Evolutionary conservation across 1,140 invertebrate species (phyloP), one percentile per base, ranked within the genome.

Genomic region (Diorhabda sublineata): DNA sequence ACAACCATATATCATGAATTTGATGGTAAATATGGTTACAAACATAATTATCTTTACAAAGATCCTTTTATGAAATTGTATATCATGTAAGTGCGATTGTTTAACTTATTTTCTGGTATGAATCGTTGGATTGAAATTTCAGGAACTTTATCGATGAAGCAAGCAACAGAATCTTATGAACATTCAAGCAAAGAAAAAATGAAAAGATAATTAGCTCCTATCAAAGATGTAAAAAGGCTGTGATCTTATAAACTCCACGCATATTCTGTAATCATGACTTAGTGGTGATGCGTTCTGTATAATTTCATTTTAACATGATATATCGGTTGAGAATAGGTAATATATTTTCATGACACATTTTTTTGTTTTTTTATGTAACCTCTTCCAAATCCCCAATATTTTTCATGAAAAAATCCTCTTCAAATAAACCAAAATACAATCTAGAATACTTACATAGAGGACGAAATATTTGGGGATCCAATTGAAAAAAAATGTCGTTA

Each of bases 31-130:
- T 69, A 75, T 47, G 60, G 64, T 4, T 72, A 75, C 42, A 62
- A 75, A 43, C 75, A 76, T 52, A 59, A 69, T 61, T 75, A 71
- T 58, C 73, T 76, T 9, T 76, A 76, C 58, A 52, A 73, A 63
- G 74, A 75, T 70, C 68, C 72, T 52, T 71, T 66, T 65, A 41
- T 70, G n/a, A 61, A 69, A 5, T 73, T 65, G 61, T 72, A 66
- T 61, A 66, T 76, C 3, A 71, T 68, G 75, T 76, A 69, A 75
- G 69, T 69, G 41, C 8, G 59, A 41, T 42, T 41, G 9, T 6
- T 4, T 42, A 42, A 4, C 3, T 3, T 5, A 26, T 26, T 26
- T 26, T 58, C 26, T 4, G 3, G 26, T 26, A 58, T 4, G 7
- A 58, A 4, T 7, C 57, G 57, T 26, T 26, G 26, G 26, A 26